Conservation (phyloP, 2,113 vertebrate genomes). For the Anguilla japonica region DNA sequence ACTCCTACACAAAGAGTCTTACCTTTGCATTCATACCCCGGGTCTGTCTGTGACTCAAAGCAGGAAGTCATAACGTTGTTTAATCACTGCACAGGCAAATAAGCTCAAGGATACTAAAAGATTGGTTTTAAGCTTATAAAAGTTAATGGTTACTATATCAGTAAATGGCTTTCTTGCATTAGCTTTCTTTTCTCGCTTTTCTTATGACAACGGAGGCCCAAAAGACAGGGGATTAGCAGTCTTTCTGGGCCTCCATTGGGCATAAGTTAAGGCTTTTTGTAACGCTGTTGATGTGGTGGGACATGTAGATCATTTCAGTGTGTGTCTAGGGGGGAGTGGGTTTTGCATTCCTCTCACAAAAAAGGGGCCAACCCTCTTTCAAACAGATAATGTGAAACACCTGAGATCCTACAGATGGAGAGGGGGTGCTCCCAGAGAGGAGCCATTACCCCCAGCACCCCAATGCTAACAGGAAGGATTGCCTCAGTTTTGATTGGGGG, state of each 20-base stretch:
- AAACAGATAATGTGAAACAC: conserved; percentile 46
- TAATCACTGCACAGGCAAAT: background rate
- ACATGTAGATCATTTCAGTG: background rate
- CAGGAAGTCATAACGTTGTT: background rate
- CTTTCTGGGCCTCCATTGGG: background rate
- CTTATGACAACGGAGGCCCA: too few relatives aligned
- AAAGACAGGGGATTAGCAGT: background rate
- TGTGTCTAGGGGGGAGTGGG: background rate
- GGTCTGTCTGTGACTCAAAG: background rate
- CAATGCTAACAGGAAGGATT: background rate
- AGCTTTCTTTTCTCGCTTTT: background rate
- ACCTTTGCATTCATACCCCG: background rate
- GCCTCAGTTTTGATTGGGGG: background rate
- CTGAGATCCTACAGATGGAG: conserved; percentile 28
- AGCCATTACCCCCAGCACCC: background rate
- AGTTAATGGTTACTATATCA: background rate
- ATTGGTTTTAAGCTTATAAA: background rate
- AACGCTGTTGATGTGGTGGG: background rate
- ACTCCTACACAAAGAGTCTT: background rate
- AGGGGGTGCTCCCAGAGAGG: background rate
- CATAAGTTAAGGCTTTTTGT: background rate
- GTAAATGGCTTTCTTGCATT: background rate
- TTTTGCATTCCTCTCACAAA: conserved; percentile 1
- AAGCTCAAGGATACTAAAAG: background rate
- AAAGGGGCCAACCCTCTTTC: conserved; percentile 26